Conservation (phyloP, 2,113 vertebrate genomes). For the Arvicanthis niloticus region DNA sequence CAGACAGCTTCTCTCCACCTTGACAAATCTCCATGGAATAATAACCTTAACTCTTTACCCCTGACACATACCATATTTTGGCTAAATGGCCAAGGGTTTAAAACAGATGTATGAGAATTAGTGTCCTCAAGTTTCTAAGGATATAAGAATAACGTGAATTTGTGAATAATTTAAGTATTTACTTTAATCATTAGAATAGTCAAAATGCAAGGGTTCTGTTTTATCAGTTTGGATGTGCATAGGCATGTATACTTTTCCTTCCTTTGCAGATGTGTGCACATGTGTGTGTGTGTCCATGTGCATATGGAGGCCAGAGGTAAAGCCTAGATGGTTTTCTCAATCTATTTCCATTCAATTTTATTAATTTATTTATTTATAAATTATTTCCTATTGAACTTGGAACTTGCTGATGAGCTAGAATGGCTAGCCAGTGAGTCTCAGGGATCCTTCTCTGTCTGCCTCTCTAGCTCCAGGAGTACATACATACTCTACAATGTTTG, state of each 20-base stretch:
- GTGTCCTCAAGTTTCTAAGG: neutral
- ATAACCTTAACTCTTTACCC: neutral
- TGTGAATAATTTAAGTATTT: neutral
- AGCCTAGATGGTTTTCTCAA: neutral
- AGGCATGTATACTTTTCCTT: no score
- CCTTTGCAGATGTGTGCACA: neutral
- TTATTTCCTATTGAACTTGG: neutral
- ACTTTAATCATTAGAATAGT: slow-evolving; percentile 8
- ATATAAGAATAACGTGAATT: neutral
- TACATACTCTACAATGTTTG: neutral
- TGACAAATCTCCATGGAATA: neutral
- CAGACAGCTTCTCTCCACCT: neutral
- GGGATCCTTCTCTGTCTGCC: neutral
- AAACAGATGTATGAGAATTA: neutral
- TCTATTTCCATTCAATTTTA: neutral
- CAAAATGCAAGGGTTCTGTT: neutral
- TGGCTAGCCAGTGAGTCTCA: neutral
- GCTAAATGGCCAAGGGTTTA: neutral
- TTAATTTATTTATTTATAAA: neutral
- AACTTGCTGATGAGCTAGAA: neutral
- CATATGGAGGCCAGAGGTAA: neutral
- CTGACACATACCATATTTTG: neutral
- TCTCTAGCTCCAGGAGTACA: neutral
- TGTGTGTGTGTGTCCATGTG: no score
- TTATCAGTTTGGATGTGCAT: neutral